Evolutionary conservation across 2,888 invertebrate species (phyloP), one percentile per base, ranked within the genome.

Genomic region (Dastarcus helophoroides): DNA sequence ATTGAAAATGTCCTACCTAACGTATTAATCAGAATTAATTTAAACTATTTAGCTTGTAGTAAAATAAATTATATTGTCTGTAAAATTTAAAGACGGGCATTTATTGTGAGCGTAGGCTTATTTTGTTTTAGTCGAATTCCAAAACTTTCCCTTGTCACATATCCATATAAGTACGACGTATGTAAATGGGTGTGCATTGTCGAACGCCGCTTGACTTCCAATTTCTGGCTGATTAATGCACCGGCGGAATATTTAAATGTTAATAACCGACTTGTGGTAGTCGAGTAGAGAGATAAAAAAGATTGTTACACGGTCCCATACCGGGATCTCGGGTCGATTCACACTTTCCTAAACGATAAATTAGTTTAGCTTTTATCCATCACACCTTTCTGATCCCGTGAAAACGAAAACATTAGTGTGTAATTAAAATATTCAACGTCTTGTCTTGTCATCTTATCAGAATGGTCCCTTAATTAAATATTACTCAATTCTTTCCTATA

Each of bases 331-430:
- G 49, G 51, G 53, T 53, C 51, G 54, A 53, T 57, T 59, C 58
- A 58, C 58, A 57, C 58, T 58, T 50, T 51, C 51, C 40, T 51
- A 47, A 50, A 50, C 53, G 51, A 56, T 54, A 54, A 57, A 56
- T 55, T 54, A 54, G 50, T 51, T 47, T 47, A 46, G 42, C 43
- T 50, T 44, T 43, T 21, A 16, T 14, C 12, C 22, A 21, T 14
- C 9, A 19, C 12, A 22, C 21, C 30, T 22, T 21, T 33, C 29
- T 6, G 8, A 6, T 17, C 19, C 19, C 8, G 6, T 17, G 6
- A 6, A 17, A 17, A 17, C 6, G 19, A 17, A 6, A 17, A 17
- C 6, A 17, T 17, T 17, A 17, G 19, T 17, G 8, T 17, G 19
- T 17, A 17, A 17, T 17, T 17, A 17, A 17, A 17, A 7, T 17